phyloP scores from a whole-genome alignment of 2,113 vertebrate species.

The Ochotona princeps region DNA sequence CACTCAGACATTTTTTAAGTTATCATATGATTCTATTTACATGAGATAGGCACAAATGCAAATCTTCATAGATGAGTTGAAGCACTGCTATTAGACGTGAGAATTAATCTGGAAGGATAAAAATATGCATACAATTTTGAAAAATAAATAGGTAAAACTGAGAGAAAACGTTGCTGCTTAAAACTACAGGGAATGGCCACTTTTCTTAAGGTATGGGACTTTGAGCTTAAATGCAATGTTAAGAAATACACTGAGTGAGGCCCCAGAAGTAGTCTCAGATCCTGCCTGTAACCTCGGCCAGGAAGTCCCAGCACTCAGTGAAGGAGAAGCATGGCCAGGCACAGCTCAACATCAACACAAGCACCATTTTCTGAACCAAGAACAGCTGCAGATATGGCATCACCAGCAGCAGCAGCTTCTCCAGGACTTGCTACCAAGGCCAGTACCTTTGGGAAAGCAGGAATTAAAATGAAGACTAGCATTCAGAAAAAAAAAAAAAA shows the following conservation, averaged over 20 bases:
- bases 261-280: too few species aligned
- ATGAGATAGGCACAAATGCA: background rate
- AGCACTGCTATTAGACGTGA: background rate
- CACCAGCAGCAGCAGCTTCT: too few species aligned
- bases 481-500: conserved; percentile 94
- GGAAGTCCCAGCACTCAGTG: too few species aligned
- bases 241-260: too few species aligned
- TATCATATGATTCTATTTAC: background rate
- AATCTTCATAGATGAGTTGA: background rate
- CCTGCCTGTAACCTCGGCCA: too few species aligned
- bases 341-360: too few species aligned
- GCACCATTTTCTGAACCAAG: too few species aligned
- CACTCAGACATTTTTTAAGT: background rate
- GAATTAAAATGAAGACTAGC: conserved; percentile 92
- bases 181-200: background rate
- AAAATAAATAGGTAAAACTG: background rate
- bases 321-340: too few species aligned
- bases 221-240: background rate
- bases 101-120: background rate
- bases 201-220: background rate
- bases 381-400: too few species aligned
- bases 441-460: conserved; percentile 88
- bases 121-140: background rate
- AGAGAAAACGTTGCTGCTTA: background rate
- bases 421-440: conserved; percentile 68